Evolutionary conservation across 2,113 vertebrate species (phyloP).

Genomic region (Hassar affinis): DNA sequence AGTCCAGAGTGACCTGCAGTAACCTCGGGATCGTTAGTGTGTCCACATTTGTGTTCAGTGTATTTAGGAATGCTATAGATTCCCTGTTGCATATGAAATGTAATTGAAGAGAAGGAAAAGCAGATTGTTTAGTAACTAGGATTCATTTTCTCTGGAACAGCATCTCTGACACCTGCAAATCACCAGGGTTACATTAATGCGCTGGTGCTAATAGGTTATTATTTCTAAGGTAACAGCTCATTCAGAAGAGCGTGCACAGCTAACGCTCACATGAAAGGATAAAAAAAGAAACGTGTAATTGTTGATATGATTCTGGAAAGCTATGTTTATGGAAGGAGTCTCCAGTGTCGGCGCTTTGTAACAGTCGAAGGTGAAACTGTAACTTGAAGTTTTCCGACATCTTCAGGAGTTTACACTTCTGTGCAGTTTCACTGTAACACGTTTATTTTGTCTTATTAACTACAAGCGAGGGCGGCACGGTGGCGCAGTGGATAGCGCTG

Average conservation of each 20-base stretch:
- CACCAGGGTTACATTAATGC: not conserved
- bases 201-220: not conserved
- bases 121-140: not conserved
- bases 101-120: not conserved
- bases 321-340: not conserved
- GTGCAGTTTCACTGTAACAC: too few species aligned
- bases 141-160: not conserved
- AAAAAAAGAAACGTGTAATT: not conserved
- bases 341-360: not conserved
- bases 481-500: too few species aligned
- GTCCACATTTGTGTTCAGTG: not conserved
- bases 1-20: not conserved
- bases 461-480: too few species aligned
- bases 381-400: not conserved
- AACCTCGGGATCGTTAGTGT: not conserved
- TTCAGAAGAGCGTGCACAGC: not conserved
- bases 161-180: not conserved
- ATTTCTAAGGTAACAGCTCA: not conserved
- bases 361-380: not conserved
- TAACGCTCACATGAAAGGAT: not conserved
- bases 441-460: not conserved
- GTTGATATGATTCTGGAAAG: not conserved
- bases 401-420: too few species aligned
- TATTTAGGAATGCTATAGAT: not conserved
- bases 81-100: not conserved